Evolutionary conservation across 2,113 vertebrate species (phyloP).

Genomic region (Oriolus oriolus): DNA sequence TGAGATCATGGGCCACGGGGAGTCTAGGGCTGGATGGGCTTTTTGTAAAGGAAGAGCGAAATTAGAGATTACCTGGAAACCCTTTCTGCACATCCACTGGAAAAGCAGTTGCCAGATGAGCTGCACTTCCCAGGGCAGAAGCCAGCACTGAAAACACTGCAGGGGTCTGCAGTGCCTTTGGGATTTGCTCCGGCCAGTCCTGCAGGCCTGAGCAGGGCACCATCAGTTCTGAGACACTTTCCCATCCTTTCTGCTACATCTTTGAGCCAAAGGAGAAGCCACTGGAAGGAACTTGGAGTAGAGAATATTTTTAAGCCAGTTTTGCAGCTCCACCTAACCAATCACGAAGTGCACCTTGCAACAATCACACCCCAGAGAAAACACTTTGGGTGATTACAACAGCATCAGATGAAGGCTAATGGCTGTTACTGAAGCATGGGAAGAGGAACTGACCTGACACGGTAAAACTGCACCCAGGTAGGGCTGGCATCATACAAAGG

Average conservation of each 20-base stretch:
- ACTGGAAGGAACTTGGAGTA: not conserved
- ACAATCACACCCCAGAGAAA: not conserved
- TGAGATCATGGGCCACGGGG: not conserved
- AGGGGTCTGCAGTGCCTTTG: not conserved
- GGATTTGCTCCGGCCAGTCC: not conserved
- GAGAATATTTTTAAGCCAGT: not conserved
- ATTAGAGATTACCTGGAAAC: not conserved
- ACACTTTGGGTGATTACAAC: not conserved
- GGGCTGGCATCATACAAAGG: not conserved
- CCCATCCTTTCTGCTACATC: not conserved
- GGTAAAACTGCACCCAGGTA: not conserved
- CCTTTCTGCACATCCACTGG: not conserved
- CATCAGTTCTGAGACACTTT: not conserved
- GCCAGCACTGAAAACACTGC: not conserved
- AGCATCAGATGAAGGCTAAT: not conserved
- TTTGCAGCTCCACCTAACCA: not conserved
- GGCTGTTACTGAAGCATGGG: not conserved
- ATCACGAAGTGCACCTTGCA: not conserved
- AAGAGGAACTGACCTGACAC: not conserved
- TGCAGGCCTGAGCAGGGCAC: not conserved
- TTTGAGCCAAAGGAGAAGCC: not conserved
- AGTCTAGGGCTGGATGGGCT: not conserved
- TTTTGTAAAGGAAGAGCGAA: not conserved
- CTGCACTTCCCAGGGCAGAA: not conserved
- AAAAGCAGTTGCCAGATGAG: not conserved